These are phyloP conservation scores for Brachymystax lenok DNA, from an alignment of 2,797 vertebrate genomes.

Conservation along the genomic window DNA sequence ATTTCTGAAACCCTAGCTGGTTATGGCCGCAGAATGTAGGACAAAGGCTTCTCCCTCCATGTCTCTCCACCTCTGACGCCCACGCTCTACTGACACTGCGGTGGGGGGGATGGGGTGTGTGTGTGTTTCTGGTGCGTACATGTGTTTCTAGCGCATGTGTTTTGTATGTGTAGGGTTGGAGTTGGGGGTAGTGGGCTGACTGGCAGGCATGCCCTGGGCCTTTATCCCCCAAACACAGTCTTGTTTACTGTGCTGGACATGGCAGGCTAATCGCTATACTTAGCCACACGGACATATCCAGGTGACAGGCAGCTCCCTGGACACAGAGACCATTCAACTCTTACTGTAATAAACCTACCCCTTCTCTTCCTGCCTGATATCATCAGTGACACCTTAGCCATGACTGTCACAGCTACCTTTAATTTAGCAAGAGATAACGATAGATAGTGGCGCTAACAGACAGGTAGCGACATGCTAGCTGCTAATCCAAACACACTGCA, in stretches of 20 bases:
- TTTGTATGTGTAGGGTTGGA: constrained; percentile 15
- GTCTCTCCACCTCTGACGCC: constrained; percentile 8
- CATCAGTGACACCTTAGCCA: constrained; percentile 42
- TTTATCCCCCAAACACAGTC: constrained; percentile 21
- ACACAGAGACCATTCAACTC: neutral
- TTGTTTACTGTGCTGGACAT: constrained; percentile 20
- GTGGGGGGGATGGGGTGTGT: neutral
- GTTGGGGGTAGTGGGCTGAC: constrained; percentile 1
- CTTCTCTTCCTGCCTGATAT: neutral
- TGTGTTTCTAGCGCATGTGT: neutral
- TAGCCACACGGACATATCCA: constrained; percentile 44
- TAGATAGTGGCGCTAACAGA: constrained; percentile 48
- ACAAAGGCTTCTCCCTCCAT: constrained; percentile 54
- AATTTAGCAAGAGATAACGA: constrained; percentile 22
- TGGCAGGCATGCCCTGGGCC: constrained; percentile 1
- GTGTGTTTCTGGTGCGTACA: neutral
- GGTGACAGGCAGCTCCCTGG: constrained; percentile 37
- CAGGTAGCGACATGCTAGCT: constrained; percentile 51
- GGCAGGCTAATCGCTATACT: constrained; percentile 28
- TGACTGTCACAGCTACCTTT: constrained; percentile 35
- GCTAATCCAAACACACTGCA: constrained; percentile 41
- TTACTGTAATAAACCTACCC: neutral
- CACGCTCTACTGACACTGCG: neutral
- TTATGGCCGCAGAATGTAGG: constrained; percentile 61
- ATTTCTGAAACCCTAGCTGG: too few relatives aligned